These are phyloP conservation scores for Lycophotia porphyrea DNA, from an alignment of 2,888 invertebrate species.

Conservation along the genomic window DNA sequence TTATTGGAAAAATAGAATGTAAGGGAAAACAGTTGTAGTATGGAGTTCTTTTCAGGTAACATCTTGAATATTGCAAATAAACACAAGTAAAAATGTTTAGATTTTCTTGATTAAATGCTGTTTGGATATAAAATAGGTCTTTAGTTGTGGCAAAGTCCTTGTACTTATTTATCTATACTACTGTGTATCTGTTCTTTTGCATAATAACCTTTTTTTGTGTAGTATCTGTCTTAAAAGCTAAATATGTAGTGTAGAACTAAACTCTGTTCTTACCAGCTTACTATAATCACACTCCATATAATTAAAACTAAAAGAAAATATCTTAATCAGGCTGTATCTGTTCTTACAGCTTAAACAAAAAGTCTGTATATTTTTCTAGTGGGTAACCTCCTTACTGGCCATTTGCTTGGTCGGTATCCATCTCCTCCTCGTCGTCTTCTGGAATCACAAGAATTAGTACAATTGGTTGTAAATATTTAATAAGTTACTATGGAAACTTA, in stretches of 20 bases:
- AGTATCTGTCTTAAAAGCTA: conserved; percentile 78
- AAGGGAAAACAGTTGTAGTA: conserved; percentile 49
- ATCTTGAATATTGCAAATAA: conserved; percentile 32
- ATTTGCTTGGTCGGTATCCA: conserved; percentile 86
- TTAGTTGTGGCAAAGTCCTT: not conserved
- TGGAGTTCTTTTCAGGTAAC: conserved; percentile 61
- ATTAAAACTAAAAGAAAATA: conserved; percentile 47
- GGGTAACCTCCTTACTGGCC: conserved; percentile 76
- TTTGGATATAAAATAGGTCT: not conserved
- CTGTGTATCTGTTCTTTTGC: conserved; percentile 72
- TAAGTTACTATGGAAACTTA: not conserved
- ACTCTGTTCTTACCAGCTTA: conserved; percentile 81
- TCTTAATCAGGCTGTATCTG: conserved; percentile 66
- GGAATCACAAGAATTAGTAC: conserved; percentile 74
- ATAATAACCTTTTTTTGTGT: conserved; percentile 70
- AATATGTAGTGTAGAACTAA: conserved; percentile 64
- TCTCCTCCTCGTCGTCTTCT: conserved; percentile 88
- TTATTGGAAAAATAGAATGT: conserved; percentile 60
- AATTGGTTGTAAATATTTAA: conserved; percentile 35
- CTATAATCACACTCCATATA: conserved; percentile 49
- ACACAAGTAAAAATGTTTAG: not conserved
- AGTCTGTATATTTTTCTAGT: conserved; percentile 65
- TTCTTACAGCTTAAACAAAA: conserved; percentile 73
- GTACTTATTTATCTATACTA: conserved; percentile 24
- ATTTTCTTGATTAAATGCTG: not conserved